phyloP scores from a whole-genome alignment of 2,797 vertebrate species.

The Etheostoma nigrum region DNA sequence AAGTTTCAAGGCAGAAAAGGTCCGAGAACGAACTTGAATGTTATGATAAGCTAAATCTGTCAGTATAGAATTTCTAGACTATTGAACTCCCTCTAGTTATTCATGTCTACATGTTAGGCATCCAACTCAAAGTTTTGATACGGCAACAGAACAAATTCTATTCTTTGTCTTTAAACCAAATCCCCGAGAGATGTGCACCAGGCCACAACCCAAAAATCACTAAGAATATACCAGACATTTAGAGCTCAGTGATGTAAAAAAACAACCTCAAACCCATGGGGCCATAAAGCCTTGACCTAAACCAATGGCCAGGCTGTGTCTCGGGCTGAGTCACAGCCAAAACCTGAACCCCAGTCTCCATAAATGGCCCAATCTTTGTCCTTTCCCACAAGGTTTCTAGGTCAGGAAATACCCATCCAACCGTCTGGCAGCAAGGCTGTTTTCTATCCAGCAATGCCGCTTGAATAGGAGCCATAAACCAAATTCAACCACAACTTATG shows the following conservation, averaged over 20 bases:
- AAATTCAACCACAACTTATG: conserved; percentile 11
- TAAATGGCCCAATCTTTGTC: conserved; percentile 34
- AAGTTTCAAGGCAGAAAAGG: conserved; percentile 20
- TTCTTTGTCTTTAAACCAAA: background rate
- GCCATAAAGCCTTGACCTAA: conserved; percentile 41
- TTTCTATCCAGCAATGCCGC: background rate
- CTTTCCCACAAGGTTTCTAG: conserved; percentile 54
- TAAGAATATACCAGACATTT: conserved; percentile 15
- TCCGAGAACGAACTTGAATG: background rate
- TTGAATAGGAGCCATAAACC: conserved; percentile 2
- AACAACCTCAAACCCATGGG: conserved; percentile 36
- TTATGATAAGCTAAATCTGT: background rate
- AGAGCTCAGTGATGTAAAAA: conserved; percentile 31
- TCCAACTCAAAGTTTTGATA: background rate
- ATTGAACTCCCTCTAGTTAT: background rate
- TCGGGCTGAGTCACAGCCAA: conserved; percentile 55
- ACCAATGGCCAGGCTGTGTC: conserved; percentile 35
- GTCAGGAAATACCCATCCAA: conserved; percentile 66
- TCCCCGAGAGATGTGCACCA: conserved; percentile 7
- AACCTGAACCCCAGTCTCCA: conserved; percentile 36
- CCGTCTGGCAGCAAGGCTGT: conserved; percentile 18
- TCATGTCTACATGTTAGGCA: background rate
- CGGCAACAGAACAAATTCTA: background rate
- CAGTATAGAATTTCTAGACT: too few relatives aligned
- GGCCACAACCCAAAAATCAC: conserved; percentile 1